phyloP scores from a whole-genome alignment of 2,113 vertebrate species.

The Xyrauchen texanus region DNA sequence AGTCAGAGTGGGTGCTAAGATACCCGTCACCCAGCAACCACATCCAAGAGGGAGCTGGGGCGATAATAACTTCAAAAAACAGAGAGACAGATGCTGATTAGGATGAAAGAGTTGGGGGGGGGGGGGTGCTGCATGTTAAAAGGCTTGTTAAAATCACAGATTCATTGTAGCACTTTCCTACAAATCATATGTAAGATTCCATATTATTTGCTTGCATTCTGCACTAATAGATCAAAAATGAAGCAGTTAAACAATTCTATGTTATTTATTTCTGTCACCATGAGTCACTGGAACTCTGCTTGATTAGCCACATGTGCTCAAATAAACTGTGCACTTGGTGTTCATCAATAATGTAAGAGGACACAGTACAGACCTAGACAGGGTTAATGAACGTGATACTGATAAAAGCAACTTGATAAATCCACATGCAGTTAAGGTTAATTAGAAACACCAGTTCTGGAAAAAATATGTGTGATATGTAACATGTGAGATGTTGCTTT shows the following conservation, averaged over 20 bases:
- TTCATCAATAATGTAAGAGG: conserved; percentile 76
- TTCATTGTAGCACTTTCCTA: conserved; percentile 96
- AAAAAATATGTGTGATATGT: too few species aligned
- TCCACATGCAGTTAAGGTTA: background rate
- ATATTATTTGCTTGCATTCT: conserved; percentile 80
- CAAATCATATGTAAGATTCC: conserved; percentile 91
- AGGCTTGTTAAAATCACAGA: conserved; percentile 95
- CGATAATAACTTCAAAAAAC: conserved; percentile 99
- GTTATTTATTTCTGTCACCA: conserved; percentile 63
- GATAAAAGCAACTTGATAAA: background rate
- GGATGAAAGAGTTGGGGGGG: conserved; percentile 80
- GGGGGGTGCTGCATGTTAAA: conserved; percentile 83
- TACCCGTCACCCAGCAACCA: conserved; percentile 99
- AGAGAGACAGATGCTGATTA: conserved; percentile 99
- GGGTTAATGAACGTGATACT: too few species aligned
- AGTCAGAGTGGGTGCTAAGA: conserved; percentile 99
- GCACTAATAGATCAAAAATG: conserved; percentile 77
- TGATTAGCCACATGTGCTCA: conserved; percentile 93
- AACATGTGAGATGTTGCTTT: too few species aligned
- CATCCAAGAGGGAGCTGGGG: conserved; percentile 98
- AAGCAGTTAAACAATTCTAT: conserved; percentile 30
- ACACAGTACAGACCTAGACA: background rate
- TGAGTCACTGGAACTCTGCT: conserved; percentile 81
- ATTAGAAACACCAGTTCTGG: too few species aligned
- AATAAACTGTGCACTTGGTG: conserved; percentile 82